Evolutionary conservation across 2,888 invertebrate species (phyloP), one percentile per base, ranked within the genome.

Genomic region (Frankliniella fusca): DNA sequence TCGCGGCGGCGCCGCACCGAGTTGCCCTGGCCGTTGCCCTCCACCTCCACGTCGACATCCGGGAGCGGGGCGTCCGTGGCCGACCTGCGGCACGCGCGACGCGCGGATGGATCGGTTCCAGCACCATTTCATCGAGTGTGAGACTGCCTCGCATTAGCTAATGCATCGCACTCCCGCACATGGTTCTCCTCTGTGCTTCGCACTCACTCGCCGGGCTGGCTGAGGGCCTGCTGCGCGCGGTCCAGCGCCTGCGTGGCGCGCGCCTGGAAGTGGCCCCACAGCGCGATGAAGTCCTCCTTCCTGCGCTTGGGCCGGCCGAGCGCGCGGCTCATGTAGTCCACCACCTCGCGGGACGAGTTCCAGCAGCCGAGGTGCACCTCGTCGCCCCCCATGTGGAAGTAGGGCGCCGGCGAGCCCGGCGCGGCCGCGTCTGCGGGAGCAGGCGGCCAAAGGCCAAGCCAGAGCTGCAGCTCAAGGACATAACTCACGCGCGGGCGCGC

Each of bases 351-450:
- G 0, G 93, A 92, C 0, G 92, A 89, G 86, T 95, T 95, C 95
- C 95, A 95, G 86, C 95, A 96, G 10, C 92, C 88, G 82, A 93
- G 23, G 70, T 76, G 70, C 87, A 82, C 82, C 85, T 86, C 86
- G 88, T 96, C 95, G 0, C 95, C 96, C 2, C 96, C 96, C 92
- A 95, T 92, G 86, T 96, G 96, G 82, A 96, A 90, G 50, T 86
- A 84, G 23, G 70, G 70, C 70, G 27, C 70, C 70, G 70, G 70
- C 70, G 70, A 27, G 27, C 10, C 12, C 11, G 70, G 27, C 23
- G 70, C 70, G 27, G 70, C 8, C 23, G 70, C 70, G 27, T 76
- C 70, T 76, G 70, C 54, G 10, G 23, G 27, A 18, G 15, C 20
- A 61, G 61, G 18, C 54, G 54, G 54, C 18, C 54, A 54, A 18